A percentile compares a stretch with the other conserved stretches of the same genome.
These are phyloP conservation scores for Beaufortia kweichowensis DNA, from an alignment of 2,113 vertebrate genomes.

Conservation along the genomic window DNA sequence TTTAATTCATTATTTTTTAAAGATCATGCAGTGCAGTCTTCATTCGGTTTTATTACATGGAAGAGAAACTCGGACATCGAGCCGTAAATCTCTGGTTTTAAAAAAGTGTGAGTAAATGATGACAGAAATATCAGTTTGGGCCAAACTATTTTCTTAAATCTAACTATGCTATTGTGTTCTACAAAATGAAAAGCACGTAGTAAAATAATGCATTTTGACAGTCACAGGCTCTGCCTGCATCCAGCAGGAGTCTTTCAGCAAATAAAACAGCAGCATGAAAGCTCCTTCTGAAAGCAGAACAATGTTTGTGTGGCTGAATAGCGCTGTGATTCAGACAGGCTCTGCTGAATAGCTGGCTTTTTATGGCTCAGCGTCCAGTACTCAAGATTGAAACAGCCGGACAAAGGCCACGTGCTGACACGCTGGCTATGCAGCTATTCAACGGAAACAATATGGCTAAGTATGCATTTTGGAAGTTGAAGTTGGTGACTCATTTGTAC, in stretches of 20 bases:
- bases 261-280: conserved; percentile 28
- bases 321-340: conserved; percentile 58
- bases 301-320: conserved; percentile 49
- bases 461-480: conserved; percentile 7
- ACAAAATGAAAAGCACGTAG: neutral
- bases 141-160: neutral
- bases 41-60: too few species aligned
- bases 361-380: conserved; percentile 40
- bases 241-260: conserved; percentile 26
- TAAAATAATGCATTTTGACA: conserved; percentile 47
- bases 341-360: conserved; percentile 60
- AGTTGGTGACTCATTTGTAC: neutral
- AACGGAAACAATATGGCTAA: conserved; percentile 12
- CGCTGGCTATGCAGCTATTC: conserved; percentile 20
- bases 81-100: neutral
- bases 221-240: neutral
- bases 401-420: conserved; percentile 30
- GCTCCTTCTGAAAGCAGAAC: conserved; percentile 26
- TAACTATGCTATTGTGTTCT: neutral
- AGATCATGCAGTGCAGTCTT: too few species aligned
- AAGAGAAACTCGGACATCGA: too few species aligned
- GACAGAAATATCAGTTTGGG: neutral
- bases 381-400: conserved; percentile 15
- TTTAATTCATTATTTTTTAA: too few species aligned
- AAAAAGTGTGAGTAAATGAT: neutral